Evolutionary conservation across 2,797 vertebrate species (phyloP).

Genomic region (Columba guinea): DNA sequence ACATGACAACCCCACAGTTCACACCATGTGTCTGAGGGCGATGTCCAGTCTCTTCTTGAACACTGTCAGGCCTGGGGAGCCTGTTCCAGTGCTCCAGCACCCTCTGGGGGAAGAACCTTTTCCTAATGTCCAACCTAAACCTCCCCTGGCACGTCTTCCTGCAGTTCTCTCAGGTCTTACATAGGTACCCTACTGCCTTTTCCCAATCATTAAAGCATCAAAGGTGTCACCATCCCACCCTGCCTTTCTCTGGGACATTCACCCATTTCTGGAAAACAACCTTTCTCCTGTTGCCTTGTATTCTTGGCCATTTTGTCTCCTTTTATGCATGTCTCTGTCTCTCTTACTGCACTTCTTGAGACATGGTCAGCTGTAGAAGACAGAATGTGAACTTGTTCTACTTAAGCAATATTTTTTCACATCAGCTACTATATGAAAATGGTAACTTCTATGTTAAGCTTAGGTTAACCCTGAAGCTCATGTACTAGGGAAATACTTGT

Average conservation of each 20-base stretch:
- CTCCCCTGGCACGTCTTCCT: too few relatives aligned
- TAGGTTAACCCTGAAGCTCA: background rate
- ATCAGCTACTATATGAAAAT: background rate
- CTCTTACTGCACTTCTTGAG: background rate
- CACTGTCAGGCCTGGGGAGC: too few relatives aligned
- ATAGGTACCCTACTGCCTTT: background rate
- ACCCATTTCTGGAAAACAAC: background rate
- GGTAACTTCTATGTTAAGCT: background rate
- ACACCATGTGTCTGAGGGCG: too few relatives aligned
- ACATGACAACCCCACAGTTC: too few relatives aligned
- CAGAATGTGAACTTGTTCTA: background rate
- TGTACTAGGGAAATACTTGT: background rate
- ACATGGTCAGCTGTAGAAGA: background rate
- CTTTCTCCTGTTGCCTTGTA: background rate
- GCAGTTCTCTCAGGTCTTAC: too few relatives aligned
- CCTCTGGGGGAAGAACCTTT: too few relatives aligned
- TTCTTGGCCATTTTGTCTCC: background rate
- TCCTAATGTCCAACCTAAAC: too few relatives aligned
- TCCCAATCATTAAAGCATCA: background rate
- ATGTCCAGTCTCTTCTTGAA: too few relatives aligned
- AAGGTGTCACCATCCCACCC: background rate
- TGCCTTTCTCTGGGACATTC: background rate
- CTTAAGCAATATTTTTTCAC: background rate
- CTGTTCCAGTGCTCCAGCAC: too few relatives aligned
- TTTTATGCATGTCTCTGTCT: background rate